phyloP scores from a whole-genome alignment of 92 coral and sea anemone species.

The Micromussa lordhowensis region DNA sequence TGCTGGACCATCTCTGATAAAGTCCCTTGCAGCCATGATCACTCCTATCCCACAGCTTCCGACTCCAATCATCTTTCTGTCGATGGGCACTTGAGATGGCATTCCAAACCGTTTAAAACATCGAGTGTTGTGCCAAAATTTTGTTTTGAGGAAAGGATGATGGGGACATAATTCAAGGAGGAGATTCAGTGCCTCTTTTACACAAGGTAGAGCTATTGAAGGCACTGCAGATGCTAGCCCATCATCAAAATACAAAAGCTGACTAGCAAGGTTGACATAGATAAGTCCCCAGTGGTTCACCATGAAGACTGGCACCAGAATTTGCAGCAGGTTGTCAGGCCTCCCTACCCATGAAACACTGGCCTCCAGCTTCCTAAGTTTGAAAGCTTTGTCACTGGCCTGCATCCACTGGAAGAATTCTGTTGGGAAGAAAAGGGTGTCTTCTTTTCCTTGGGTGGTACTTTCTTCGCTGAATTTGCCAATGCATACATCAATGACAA shows the following conservation, averaged over 20 bases:
- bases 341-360: not conserved
- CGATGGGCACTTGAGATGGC: slow-evolving; percentile 56
- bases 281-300: slow-evolving; percentile 62
- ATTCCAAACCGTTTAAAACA: slow-evolving; percentile 56
- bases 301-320: slow-evolving; percentile 57
- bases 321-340: slow-evolving; percentile 13
- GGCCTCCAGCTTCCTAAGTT: slow-evolving; percentile 7
- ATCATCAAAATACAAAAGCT: slow-evolving; percentile 58
- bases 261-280: slow-evolving; percentile 30
- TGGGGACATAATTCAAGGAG: slow-evolving; percentile 45
- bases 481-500: slow-evolving; percentile 54
- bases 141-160: slow-evolving; percentile 38
- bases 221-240: slow-evolving; percentile 48
- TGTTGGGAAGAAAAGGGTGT: slow-evolving; percentile 44
- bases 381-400: slow-evolving; percentile 37
- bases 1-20: slow-evolving; percentile 38
- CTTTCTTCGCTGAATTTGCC: slow-evolving; percentile 43
- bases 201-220: not conserved
- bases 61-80: slow-evolving; percentile 39
- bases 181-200: slow-evolving; percentile 32
- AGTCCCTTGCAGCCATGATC: slow-evolving; percentile 56
- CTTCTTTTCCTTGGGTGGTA: not conserved
- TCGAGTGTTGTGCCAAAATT: slow-evolving; percentile 42
- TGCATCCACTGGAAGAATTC: slow-evolving; percentile 58
- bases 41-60: no score